Base-by-base conservation (phyloP, 2,888 invertebrate genomes). In the Crepidodera aurea region DNA sequence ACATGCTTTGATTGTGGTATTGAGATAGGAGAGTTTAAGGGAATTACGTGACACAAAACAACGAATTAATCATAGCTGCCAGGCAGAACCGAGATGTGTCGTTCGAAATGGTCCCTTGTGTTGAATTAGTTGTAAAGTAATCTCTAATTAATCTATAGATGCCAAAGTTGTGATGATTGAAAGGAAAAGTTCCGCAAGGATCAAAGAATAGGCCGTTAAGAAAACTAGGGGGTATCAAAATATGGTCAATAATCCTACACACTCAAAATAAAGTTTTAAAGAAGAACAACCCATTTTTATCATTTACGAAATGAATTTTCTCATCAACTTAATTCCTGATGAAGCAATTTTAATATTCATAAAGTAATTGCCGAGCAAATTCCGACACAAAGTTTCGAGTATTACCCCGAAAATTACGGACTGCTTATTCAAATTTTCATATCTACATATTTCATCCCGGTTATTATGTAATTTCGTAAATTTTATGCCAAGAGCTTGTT, bases 1-100 rank as follows among this genome's bases (percentile, higher is more conserved):
- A 53, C 53, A 53, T 53, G 53, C 53, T 53, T 40, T 42, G 53
- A 53, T 53, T 53, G 27, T 25, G 22, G 51, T 37, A 51, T 51
- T 51, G 37, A 40, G 40, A 7, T 1, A 29, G 0, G 15, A 13
- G 53, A 16, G 27, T 42, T 53, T 53, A 40, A 12, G 53, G 53
- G 53, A 18, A 32, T 53, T 53, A 27, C 7, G 25, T 1, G 8
- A 19, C 19, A 51, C 51, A 51, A 51, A 53, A 42, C 27, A 40
- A 27, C 39, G 25, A 40, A 53, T 53, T 53, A 13, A 40, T 53
- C 53, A 29, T 27, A 10, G 12, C 13, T 1, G 32, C 18, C 15
- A 1, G 10, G 12, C 18, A 18, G 10, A 51, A 51, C 29, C n/a
- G 16, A 18, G 29, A 16, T 2, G 32, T 32, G 32, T 10, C 32